phyloP scores from a whole-genome alignment of 1,140 invertebrate species.

The Papilio aristodemus region DNA sequence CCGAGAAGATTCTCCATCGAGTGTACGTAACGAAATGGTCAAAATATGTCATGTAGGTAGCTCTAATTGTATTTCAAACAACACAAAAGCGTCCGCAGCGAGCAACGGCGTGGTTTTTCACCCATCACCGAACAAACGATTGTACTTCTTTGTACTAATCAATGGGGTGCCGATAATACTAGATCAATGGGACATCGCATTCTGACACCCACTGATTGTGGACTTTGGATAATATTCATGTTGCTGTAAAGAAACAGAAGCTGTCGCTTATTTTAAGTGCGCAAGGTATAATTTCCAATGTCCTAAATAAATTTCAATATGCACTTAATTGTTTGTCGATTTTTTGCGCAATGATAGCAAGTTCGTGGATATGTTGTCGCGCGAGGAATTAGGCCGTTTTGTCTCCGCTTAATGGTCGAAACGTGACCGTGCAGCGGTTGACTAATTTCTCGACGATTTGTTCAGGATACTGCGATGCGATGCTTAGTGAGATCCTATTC shows the following conservation, averaged over 20 bases:
- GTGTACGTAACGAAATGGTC: neutral
- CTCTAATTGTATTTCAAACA: slow-evolving; percentile 41
- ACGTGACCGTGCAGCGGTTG: slow-evolving; percentile 69
- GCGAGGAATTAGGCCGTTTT: slow-evolving; percentile 74
- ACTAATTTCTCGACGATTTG: slow-evolving; percentile 71
- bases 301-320: slow-evolving; percentile 35
- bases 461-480: slow-evolving; percentile 62
- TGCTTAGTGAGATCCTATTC: slow-evolving; percentile 56
- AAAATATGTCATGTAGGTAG: slow-evolving; percentile 29
- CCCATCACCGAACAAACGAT: slow-evolving; percentile 68
- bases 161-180: slow-evolving; percentile 70
- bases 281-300: slow-evolving; percentile 41
- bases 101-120: slow-evolving; percentile 54
- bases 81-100: slow-evolving; percentile 46
- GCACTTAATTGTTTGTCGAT: slow-evolving; percentile 31
- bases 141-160: slow-evolving; percentile 65
- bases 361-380: slow-evolving; percentile 75
- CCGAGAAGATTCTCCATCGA: neutral
- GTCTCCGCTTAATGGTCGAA: slow-evolving; percentile 75
- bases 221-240: slow-evolving; percentile 21
- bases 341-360: slow-evolving; percentile 77
- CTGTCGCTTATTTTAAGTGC: slow-evolving; percentile 13
- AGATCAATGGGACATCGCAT: slow-evolving; percentile 66
- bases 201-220: slow-evolving; percentile 54
- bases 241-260: slow-evolving; percentile 20